phyloP scores from a whole-genome alignment of 2,888 invertebrate species.

The Luperina testacea region DNA sequence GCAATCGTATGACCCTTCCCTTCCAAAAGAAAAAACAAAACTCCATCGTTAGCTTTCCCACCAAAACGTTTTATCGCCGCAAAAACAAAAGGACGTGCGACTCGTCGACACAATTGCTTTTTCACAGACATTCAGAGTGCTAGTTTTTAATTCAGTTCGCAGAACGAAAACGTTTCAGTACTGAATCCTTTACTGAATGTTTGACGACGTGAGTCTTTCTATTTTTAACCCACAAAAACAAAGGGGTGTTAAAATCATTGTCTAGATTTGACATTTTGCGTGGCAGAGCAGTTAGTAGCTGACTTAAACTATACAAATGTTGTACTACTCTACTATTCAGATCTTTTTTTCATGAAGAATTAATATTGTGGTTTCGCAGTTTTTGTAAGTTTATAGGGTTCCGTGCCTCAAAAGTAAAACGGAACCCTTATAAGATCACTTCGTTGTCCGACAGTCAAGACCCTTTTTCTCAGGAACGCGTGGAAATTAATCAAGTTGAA shows the following conservation, averaged over 20 bases:
- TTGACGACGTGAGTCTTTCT: neutral
- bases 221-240: neutral
- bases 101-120: conserved; percentile 23
- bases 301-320: neutral
- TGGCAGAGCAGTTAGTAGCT: neutral
- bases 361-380: neutral
- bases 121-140: conserved; percentile 20
- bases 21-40: conserved; percentile 5
- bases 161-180: conserved; percentile 13
- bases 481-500: too few species aligned
- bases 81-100: conserved; percentile 30
- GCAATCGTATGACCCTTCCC: neutral
- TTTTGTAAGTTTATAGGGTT: too few species aligned
- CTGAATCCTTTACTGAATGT: neutral
- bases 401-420: too few species aligned
- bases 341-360: too few species aligned
- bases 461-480: too few species aligned
- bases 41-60: neutral
- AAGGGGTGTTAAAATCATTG: neutral
- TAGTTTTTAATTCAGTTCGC: conserved; percentile 32
- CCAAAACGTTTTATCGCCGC: conserved; percentile 16
- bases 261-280: neutral
- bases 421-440: too few species aligned
- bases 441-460: too few species aligned
- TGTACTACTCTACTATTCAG: neutral